These are phyloP conservation scores for Catostylus mosaicus DNA, from an alignment of 30 jellyfish, hydroid and myxozoan species.

Conservation along the genomic window DNA sequence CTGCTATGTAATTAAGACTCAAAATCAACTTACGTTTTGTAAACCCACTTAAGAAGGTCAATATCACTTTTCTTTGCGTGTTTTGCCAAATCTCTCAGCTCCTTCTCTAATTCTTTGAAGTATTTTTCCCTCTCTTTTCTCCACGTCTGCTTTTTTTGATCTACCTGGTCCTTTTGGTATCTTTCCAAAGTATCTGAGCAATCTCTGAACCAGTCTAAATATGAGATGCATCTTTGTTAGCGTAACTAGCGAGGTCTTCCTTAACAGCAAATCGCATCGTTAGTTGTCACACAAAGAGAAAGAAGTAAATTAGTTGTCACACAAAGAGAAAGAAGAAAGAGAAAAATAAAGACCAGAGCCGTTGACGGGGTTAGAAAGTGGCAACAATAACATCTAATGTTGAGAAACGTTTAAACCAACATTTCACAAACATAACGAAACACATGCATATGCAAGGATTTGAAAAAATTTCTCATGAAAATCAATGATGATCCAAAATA, in stretches of 20 bases:
- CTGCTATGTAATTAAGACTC: background rate
- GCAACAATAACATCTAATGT: no score
- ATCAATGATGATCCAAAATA: no score
- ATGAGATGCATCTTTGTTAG: background rate
- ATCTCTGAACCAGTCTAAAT: conserved; percentile 50
- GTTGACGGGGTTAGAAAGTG: no score
- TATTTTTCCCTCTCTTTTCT: conserved; percentile 30
- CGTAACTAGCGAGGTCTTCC: background rate
- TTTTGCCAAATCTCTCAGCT: background rate
- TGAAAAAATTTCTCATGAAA: no score
- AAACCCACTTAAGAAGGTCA: conserved; percentile 26
- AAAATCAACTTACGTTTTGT: conserved; percentile 30
- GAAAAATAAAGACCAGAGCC: no score
- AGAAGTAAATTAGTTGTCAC: no score
- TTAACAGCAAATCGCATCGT: no score
- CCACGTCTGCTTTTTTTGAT: conserved; percentile 43
- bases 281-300: no score
- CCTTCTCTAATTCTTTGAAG: conserved; percentile 35
- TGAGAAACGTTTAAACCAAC: no score
- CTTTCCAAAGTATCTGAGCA: conserved; percentile 45
- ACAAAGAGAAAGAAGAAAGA: no score
- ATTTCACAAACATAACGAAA: no score
- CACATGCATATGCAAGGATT: no score
- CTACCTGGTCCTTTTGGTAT: conserved; percentile 40
- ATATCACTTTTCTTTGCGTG: conserved; percentile 29